A percentile compares a stretch with the other conserved stretches of the same genome.
Conservation (phyloP, 2,888 invertebrate species). For the Xanthia icteritia region DNA sequence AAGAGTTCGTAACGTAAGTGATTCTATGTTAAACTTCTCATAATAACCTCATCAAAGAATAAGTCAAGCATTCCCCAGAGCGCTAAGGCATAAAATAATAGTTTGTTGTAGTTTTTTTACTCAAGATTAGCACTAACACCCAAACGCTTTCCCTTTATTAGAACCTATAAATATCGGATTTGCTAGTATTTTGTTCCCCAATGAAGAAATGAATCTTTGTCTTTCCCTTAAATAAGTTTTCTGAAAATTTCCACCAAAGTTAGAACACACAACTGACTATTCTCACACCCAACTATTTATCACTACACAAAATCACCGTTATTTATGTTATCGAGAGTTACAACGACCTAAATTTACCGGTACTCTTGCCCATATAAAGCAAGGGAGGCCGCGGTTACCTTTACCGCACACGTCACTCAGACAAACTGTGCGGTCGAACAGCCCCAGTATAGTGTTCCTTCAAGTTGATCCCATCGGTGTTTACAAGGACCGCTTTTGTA, state of each 20-base stretch:
- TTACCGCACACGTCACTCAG: slow-evolving; percentile 52
- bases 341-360: slow-evolving; percentile 49
- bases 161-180: not conserved
- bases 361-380: slow-evolving; percentile 53
- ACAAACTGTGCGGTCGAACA: slow-evolving; percentile 53
- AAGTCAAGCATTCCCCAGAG: not conserved
- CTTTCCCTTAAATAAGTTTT: not conserved
- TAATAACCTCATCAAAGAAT: not conserved
- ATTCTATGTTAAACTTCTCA: not conserved
- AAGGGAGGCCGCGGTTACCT: slow-evolving; percentile 52
- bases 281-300: slow-evolving; percentile 35
- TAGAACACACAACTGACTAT: slow-evolving; percentile 1
- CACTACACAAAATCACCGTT: slow-evolving; percentile 33
- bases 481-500: slow-evolving; percentile 6
- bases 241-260: not conserved
- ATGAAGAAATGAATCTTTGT: not conserved
- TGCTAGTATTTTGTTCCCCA: not conserved
- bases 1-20: not conserved
- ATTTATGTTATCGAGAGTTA: slow-evolving; percentile 51
- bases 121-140: not conserved
- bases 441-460: slow-evolving; percentile 34
- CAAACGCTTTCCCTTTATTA: not conserved
- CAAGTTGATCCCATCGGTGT: slow-evolving; percentile 49
- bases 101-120: not conserved
- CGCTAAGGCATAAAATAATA: not conserved